These are phyloP conservation scores for Temnothorax longispinosus DNA, from an alignment of 1,140 invertebrate genomes.

Conservation along the genomic window DNA sequence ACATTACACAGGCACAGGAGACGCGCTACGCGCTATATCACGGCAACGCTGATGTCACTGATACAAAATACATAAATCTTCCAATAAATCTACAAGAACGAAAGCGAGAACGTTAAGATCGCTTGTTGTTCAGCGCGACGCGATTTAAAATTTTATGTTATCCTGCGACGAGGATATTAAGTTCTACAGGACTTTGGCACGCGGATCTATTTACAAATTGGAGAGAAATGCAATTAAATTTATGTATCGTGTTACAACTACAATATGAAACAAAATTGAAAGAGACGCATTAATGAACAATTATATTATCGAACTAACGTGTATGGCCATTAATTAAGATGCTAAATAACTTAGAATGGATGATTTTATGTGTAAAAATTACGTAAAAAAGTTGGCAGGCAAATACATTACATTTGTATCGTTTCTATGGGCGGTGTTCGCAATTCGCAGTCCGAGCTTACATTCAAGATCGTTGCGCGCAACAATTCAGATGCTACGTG, in stretches of 20 bases:
- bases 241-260: neutral
- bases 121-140: neutral
- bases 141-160: neutral
- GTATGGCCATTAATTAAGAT: neutral
- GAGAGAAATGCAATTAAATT: neutral
- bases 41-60: neutral
- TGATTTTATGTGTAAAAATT: neutral
- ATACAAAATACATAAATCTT: neutral
- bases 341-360: slow-evolving; percentile 4
- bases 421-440: neutral
- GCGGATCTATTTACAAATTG: neutral
- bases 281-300: neutral
- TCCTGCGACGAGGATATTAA: neutral
- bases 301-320: neutral
- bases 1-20: neutral
- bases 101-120: neutral
- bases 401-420: slow-evolving; percentile 9
- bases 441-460: neutral
- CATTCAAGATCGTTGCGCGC: neutral
- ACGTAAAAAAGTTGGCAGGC: neutral
- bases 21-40: neutral
- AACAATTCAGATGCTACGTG: neutral
- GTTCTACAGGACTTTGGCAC: neutral
- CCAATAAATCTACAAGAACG: neutral
- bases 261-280: neutral